Evolutionary conservation across 2,888 invertebrate species (phyloP), one percentile per base, ranked within the genome.

Genomic region (Synergus japonicus): DNA sequence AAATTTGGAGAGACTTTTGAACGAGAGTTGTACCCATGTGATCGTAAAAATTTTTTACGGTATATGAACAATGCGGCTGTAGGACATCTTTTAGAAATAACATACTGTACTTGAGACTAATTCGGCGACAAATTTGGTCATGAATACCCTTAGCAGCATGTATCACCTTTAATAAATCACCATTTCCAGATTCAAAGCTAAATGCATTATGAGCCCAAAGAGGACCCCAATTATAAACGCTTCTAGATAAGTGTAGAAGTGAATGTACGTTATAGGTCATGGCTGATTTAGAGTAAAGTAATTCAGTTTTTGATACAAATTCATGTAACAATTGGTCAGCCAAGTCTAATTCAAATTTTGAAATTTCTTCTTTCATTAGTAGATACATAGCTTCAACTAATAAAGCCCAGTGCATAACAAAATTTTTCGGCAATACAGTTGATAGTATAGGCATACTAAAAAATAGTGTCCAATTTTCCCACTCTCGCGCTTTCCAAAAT

Each of bases 181-280:
- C 18, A 18, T 58, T 58, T 58, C 58, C 58, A 44, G 63, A 65
- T 76, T 81, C 81, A 73, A 81, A 79, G 4, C 65, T 29, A 73
- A 79, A 79, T 13, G 73, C 78, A 63, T 64, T 79, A 43, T 79
- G 76, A 37, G 64, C n/a, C 78, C 78, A 78, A 58, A 58, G 58
- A 9, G 79, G 81, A 15, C 80, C 80, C 79, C 79, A 83, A 54
- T 73, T 43, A 12, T 60, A 15, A n/a, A 78, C 81, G 78, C 81
- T 83, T 15, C 64, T 60, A 13, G 69, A 18, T 8, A 83, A 44
- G 76, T 83, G 78, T n/a, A 76, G n/a, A 4, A 82, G 58, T 44
- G 77, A 78, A 64, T 83, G 81, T 0, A 79, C 79, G 18, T 81
- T 81, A 54, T 69, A 76, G 4, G 64, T 69, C 66, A 77, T 80